Evolutionary conservation across 1,140 invertebrate species (phyloP).

Genomic region (Aphidius ervi): DNA sequence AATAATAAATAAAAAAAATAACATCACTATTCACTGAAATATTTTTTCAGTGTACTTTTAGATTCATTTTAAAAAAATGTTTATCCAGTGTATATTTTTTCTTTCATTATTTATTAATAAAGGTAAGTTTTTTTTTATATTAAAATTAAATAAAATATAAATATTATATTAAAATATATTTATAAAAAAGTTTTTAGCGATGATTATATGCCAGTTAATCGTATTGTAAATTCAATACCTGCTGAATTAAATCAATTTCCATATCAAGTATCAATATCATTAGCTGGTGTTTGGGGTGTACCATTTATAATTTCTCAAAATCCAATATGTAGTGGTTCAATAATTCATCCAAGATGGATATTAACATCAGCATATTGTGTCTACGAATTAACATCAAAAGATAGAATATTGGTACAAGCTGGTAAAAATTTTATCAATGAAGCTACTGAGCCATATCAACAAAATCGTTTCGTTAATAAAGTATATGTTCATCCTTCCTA

Average conservation of each 20-base stretch:
- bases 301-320: conserved; percentile 21
- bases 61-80: too few relatives aligned
- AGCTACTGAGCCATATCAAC: conserved; percentile 43
- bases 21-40: too few relatives aligned
- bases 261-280: conserved; percentile 51
- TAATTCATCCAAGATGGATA: conserved; percentile 53
- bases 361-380: conserved; percentile 58
- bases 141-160: too few relatives aligned
- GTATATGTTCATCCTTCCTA: conserved; percentile 52
- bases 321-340: conserved; percentile 57
- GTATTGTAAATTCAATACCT: too few relatives aligned
- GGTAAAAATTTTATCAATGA: conserved; percentile 34
- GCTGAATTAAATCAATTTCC: conserved; percentile 47
- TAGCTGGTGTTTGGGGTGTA: conserved; percentile 28
- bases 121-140: too few relatives aligned
- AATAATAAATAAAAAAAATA: too few relatives aligned
- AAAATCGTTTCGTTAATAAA: conserved; percentile 42
- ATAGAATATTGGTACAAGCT: conserved; percentile 29
- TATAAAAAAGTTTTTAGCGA: too few relatives aligned
- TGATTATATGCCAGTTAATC: too few relatives aligned
- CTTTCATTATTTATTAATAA: too few relatives aligned
- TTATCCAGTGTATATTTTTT: too few relatives aligned
- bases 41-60: too few relatives aligned
- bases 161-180: too few relatives aligned
- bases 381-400: conserved; percentile 30